Evolutionary conservation across 2,797 vertebrate genomes (phyloP).

Genomic region (Coregonus ussuriensis): DNA sequence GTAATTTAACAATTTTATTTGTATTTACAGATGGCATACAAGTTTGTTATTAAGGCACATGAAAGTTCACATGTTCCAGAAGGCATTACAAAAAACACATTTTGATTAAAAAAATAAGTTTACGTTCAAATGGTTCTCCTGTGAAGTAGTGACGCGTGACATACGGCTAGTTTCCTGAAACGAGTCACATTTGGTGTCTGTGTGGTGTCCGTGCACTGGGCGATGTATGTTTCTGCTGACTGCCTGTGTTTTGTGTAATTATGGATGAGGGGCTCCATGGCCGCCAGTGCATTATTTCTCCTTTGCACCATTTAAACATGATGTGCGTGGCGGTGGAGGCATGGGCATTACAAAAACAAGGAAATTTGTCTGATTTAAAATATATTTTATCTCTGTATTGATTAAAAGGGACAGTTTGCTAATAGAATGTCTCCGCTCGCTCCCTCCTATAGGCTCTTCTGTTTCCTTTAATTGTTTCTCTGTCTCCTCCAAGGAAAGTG

Average conservation of each 20-base stretch:
- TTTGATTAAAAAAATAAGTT: too few relatives aligned
- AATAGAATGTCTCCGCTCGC: conserved; percentile 72
- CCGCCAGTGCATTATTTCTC: conserved; percentile 68
- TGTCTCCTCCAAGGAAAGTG: neutral
- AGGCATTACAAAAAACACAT: too few relatives aligned
- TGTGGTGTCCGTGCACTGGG: conserved; percentile 50
- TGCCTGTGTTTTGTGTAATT: conserved; percentile 77
- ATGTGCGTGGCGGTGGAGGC: conserved; percentile 58
- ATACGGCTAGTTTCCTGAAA: too few relatives aligned
- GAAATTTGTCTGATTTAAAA: conserved; percentile 84
- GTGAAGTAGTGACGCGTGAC: too few relatives aligned
- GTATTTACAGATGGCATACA: too few relatives aligned
- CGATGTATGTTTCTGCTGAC: conserved; percentile 83
- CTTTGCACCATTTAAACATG: conserved; percentile 77
- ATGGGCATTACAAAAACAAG: conserved; percentile 68
- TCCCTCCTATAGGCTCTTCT: conserved; percentile 27
- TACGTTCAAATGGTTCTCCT: too few relatives aligned
- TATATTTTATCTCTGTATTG: conserved; percentile 85
- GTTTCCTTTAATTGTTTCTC: conserved; percentile 35
- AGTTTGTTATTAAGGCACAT: too few relatives aligned
- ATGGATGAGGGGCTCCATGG: conserved; percentile 67
- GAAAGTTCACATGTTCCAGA: too few relatives aligned
- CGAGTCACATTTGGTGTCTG: conserved; percentile 72
- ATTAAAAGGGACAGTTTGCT: conserved; percentile 81
- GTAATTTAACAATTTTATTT: too few relatives aligned